Percentiles rank a stretch among this genome's conserved stretches.
phyloP scores from a whole-genome alignment of 2,797 vertebrate genomes.

The Amblyopsis hoosieri region DNA sequence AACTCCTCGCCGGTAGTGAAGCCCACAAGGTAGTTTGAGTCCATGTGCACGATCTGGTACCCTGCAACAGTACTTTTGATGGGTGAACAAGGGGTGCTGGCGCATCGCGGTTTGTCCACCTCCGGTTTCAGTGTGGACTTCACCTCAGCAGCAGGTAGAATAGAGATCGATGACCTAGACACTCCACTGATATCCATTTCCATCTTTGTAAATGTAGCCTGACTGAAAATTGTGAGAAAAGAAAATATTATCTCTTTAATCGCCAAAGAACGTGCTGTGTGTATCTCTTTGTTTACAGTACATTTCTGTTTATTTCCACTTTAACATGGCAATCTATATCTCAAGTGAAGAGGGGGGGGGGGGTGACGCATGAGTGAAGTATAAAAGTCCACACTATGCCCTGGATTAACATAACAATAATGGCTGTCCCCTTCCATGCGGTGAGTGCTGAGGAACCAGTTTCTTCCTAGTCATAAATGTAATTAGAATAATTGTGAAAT shows the following conservation, averaged over 20 bases:
- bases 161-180: slow-evolving; percentile 80
- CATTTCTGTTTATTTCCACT: neutral
- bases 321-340: no score
- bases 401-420: no score
- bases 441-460: no score
- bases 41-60: slow-evolving; percentile 97
- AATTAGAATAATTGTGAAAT: no score
- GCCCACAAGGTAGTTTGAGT: slow-evolving; percentile 94
- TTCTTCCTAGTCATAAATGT: no score
- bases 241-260: slow-evolving; percentile 6
- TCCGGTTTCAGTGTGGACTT: slow-evolving; percentile 81
- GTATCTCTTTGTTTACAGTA: slow-evolving; percentile 3
- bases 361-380: no score
- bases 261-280: neutral
- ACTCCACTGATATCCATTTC: slow-evolving; percentile 90
- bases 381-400: no score
- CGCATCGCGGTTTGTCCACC: slow-evolving; percentile 88
- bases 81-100: slow-evolving; percentile 94
- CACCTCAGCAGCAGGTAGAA: slow-evolving; percentile 82
- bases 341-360: no score
- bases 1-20: slow-evolving; percentile 95
- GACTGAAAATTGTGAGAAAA: slow-evolving; percentile 29
- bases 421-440: no score
- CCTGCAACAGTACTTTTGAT: slow-evolving; percentile 87
- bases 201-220: slow-evolving; percentile 83